Percentiles rank a stretch among this genome's conserved stretches.
Conservation (phyloP, 1,140 invertebrate species). For the Rhyzopertha dominica region DNA sequence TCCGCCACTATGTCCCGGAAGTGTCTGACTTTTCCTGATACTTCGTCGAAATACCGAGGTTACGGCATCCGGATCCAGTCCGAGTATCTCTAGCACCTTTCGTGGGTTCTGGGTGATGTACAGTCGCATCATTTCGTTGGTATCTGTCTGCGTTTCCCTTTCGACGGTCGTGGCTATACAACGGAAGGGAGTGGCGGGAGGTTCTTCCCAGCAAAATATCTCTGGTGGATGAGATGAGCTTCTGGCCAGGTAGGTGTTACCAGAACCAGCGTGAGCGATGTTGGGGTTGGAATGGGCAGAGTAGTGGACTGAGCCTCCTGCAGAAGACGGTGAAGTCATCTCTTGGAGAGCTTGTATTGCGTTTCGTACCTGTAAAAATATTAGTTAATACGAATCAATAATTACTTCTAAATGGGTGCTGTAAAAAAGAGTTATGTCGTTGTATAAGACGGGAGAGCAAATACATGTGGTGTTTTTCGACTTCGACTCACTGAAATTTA, state of each 20-base stretch:
- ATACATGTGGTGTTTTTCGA: too few species aligned
- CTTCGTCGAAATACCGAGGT: constrained; percentile 24
- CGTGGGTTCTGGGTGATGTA: constrained; percentile 50
- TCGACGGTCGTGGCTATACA: constrained; percentile 29
- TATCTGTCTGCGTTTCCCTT: constrained; percentile 49
- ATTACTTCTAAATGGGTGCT: too few species aligned
- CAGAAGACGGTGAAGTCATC: constrained; percentile 61
- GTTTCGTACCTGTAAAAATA: constrained; percentile 59
- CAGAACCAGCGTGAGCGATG: constrained; percentile 49
- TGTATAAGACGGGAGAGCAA: too few species aligned
- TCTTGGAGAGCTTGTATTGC: constrained; percentile 78
- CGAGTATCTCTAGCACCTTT: constrained; percentile 48
- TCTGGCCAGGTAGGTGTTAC: constrained; percentile 55
- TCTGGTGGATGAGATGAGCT: constrained; percentile 78
- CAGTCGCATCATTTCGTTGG: constrained; percentile 40
- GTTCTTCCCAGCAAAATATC: constrained; percentile 65
- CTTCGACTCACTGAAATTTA: too few species aligned
- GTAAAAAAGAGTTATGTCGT: too few species aligned
- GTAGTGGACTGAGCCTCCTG: constrained; percentile 45
- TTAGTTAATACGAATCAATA: too few species aligned
- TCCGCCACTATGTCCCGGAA: constrained; percentile 26
- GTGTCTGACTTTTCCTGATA: constrained; percentile 39
- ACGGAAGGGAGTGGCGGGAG: constrained; percentile 16
- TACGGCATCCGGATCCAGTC: constrained; percentile 48
- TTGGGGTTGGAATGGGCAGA: constrained; percentile 68